Evolutionary conservation across 2,113 vertebrate species (phyloP).

Genomic region (Brachirus orientalis): DNA sequence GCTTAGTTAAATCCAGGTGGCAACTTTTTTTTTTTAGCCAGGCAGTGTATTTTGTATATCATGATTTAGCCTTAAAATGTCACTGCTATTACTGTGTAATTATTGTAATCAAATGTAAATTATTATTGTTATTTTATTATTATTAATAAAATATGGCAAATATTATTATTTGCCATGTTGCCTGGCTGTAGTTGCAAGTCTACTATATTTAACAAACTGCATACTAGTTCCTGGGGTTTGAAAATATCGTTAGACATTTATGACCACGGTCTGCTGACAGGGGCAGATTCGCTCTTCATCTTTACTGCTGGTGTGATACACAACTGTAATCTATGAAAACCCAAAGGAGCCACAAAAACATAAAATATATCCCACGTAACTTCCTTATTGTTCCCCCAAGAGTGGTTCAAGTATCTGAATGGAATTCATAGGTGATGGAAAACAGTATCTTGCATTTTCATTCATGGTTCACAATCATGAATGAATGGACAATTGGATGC

Average conservation of each 20-base stretch:
- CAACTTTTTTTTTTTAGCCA: no score
- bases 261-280: neutral
- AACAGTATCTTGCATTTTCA: neutral
- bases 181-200: no score
- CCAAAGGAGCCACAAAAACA: neutral
- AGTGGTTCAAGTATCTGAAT: neutral
- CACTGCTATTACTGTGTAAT: no score
- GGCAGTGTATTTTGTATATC: no score
- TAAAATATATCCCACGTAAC: conserved; percentile 1
- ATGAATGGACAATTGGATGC: neutral
- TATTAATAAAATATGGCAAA: no score
- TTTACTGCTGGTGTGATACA: conserved; percentile 2
- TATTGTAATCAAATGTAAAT: neutral
- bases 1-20: no score
- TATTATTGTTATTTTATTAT: no score
- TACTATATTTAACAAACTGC: neutral
- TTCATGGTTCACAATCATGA: no score
- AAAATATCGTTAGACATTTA: conserved; percentile 1
- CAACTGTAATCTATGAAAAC: neutral
- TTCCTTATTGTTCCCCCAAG: neutral
- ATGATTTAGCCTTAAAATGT: no score
- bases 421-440: neutral
- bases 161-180: no score
- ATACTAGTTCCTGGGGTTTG: neutral
- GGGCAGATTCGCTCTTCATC: neutral